Conservation (phyloP, 2,888 invertebrate genomes). For the Ormyrus rosae region DNA sequence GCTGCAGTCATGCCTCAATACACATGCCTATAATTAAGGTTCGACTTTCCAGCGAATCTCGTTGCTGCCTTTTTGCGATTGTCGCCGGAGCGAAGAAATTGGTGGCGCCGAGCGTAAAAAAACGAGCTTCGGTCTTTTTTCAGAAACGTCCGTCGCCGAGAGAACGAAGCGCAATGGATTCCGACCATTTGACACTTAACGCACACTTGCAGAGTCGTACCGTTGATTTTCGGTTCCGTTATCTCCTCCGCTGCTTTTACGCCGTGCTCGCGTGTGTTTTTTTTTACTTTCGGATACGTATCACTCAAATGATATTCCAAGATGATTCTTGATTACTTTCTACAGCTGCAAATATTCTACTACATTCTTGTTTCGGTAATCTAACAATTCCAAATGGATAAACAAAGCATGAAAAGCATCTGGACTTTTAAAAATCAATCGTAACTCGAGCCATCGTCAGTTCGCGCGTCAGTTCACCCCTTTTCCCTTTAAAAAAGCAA, state of each 20-base stretch:
- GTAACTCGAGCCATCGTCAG: background rate
- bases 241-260: background rate
- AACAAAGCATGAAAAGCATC: too few relatives aligned
- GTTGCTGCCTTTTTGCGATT: too few relatives aligned
- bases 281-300: background rate
- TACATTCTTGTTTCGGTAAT: background rate
- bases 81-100: conserved; percentile 3
- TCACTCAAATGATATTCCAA: background rate
- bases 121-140: background rate
- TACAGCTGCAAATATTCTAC: background rate
- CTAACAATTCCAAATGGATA: too few relatives aligned
- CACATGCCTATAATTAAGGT: too few relatives aligned
- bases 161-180: conserved; percentile 6
- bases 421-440: conserved; percentile 15
- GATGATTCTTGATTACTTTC: background rate
- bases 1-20: too few relatives aligned
- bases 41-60: too few relatives aligned
- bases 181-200: conserved; percentile 43
- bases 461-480: background rate
- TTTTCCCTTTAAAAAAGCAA: background rate
- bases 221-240: conserved; percentile 7
- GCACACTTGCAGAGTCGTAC: conserved; percentile 28
- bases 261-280: background rate
- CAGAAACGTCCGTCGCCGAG: conserved; percentile 9
- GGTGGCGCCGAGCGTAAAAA: conserved; percentile 34